A percentile compares a stretch with the other conserved stretches of the same genome.
These are phyloP conservation scores for Philotrypesis tridentata DNA, from an alignment of 1,140 invertebrate species.

Conservation along the genomic window DNA sequence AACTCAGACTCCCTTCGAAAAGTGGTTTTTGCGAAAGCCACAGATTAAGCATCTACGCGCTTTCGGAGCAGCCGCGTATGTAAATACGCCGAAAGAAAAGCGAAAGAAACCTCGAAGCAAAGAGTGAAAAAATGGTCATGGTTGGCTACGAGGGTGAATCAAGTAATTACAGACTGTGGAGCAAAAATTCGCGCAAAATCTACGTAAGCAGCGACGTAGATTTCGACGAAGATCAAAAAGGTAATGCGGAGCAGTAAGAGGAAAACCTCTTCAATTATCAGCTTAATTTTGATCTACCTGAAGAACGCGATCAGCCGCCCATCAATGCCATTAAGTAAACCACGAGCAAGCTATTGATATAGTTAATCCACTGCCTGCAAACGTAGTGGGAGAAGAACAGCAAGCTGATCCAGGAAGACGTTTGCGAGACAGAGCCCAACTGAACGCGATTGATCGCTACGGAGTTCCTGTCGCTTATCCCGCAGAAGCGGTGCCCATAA, in stretches of 20 bases:
- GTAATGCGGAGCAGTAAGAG: too few relatives aligned
- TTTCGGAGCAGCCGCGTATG: constrained; percentile 61
- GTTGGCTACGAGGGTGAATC: constrained; percentile 52
- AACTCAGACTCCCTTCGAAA: constrained; percentile 50
- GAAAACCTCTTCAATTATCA: too few relatives aligned
- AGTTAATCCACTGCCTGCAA: too few relatives aligned
- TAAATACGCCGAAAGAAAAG: constrained; percentile 57
- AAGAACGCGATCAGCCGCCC: not conserved
- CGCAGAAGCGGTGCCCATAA: not conserved
- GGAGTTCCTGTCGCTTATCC: not conserved
- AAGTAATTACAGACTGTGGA: constrained; percentile 55
- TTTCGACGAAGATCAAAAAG: too few relatives aligned
- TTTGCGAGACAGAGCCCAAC: too few relatives aligned
- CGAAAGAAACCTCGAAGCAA: constrained; percentile 57
- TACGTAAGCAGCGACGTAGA: constrained; percentile 17
- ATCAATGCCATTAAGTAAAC: constrained; percentile 12
- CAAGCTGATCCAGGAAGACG: not conserved
- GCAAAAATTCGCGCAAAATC: constrained; percentile 44
- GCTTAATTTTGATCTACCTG: constrained; percentile 33
- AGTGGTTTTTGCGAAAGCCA: not conserved
- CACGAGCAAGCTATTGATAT: too few relatives aligned
- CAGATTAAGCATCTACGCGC: not conserved
- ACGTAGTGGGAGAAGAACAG: too few relatives aligned
- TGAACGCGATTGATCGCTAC: not conserved
- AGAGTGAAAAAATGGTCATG: constrained; percentile 55